These are phyloP conservation scores for Brachionus angularis DNA, from an alignment of 1,140 invertebrate species.

Conservation along the genomic window DNA sequence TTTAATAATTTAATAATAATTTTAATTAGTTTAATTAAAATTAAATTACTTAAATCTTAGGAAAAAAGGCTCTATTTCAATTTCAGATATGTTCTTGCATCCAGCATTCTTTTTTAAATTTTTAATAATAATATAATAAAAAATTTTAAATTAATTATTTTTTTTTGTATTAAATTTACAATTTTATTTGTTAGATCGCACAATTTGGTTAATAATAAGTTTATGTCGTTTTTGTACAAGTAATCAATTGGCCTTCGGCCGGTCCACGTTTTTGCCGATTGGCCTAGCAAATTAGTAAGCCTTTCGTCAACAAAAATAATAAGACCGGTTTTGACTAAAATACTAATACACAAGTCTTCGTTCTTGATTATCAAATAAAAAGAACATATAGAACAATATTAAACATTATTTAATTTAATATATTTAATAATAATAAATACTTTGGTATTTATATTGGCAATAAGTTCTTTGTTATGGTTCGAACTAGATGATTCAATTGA, in stretches of 20 bases:
- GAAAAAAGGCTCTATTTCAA: slow-evolving; percentile 21
- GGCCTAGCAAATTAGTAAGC: slow-evolving; percentile 24
- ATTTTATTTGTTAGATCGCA: slow-evolving; percentile 38
- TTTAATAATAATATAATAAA: not conserved
- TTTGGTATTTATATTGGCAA: slow-evolving; percentile 12
- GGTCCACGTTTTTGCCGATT: slow-evolving; percentile 14
- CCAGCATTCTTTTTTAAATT: slow-evolving; percentile 16
- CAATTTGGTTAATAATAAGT: slow-evolving; percentile 13
- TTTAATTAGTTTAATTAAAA: not conserved
- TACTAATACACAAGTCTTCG: slow-evolving; percentile 37
- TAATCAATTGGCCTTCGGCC: slow-evolving; percentile 37
- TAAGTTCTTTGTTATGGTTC: slow-evolving; percentile 31
- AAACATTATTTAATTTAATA: not conserved
- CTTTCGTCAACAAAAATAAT: slow-evolving; percentile 40
- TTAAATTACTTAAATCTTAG: slow-evolving; percentile 24
- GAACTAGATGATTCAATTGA: too few species aligned
- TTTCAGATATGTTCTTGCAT: slow-evolving; percentile 3
- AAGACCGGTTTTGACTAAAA: slow-evolving; percentile 41
- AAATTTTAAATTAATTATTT: not conserved
- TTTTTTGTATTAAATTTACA: not conserved
- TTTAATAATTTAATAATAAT: not conserved
- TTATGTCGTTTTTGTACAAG: slow-evolving; percentile 21
- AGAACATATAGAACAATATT: not conserved
- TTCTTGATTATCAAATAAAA: not conserved
- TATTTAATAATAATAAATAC: not conserved